A percentile compares a stretch with the other conserved stretches of the same genome.
phyloP scores from a whole-genome alignment of 1,140 invertebrate species.

The Drosophila fuyamai region DNA sequence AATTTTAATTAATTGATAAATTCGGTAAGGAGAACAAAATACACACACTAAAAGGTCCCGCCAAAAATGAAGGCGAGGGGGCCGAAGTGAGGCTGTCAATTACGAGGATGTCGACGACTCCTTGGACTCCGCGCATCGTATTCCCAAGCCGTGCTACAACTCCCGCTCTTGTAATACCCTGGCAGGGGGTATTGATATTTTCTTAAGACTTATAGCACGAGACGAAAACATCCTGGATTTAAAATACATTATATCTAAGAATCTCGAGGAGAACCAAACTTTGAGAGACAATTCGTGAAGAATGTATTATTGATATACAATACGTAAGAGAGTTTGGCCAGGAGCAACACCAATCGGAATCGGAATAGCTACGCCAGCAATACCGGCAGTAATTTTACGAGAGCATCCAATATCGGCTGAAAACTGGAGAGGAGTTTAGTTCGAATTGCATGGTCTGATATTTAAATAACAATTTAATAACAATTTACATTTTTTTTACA shows the following conservation, averaged over 20 bases:
- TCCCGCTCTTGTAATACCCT: not conserved
- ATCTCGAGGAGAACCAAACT: no score
- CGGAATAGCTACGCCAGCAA: conserved; percentile 7
- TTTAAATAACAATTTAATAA: no score
- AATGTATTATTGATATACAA: no score
- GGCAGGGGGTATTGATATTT: not conserved
- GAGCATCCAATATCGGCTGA: not conserved
- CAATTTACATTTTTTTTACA: no score
- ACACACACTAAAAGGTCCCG: conserved; percentile 35
- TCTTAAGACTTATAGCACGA: not conserved
- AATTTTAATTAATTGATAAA: conserved; percentile 84
- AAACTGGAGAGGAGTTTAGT: conserved; percentile 12
- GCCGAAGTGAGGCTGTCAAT: conserved; percentile 76
- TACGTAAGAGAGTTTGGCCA: no score
- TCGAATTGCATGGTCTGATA: conserved; percentile 13
- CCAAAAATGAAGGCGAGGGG: conserved; percentile 5
- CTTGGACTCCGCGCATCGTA: conserved; percentile 35
- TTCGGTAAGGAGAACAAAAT: conserved; percentile 70
- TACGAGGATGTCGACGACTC: conserved; percentile 63
- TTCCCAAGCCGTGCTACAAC: conserved; percentile 20
- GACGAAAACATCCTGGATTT: no score
- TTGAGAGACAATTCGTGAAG: no score
- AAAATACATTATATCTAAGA: no score
- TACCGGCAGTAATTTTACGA: not conserved
- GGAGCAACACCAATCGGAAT: not conserved